A percentile compares a stretch with the other conserved stretches of the same genome.
These are phyloP conservation scores for Diphyllodes magnificus DNA, from an alignment of 2,113 vertebrate genomes.

Conservation along the genomic window DNA sequence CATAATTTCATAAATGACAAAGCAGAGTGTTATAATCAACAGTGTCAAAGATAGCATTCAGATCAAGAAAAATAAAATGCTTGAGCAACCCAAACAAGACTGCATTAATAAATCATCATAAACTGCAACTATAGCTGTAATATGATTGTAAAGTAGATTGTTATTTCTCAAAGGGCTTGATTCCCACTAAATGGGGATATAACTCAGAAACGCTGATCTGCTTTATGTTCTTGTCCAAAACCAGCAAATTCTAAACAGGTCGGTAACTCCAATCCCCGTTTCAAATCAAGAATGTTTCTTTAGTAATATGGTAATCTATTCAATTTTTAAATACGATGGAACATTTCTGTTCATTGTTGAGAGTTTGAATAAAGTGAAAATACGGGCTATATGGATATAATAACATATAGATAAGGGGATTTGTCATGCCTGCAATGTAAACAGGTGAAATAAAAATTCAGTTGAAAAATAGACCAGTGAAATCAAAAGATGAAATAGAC, in stretches of 20 bases:
- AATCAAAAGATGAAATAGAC: neutral
- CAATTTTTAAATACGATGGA: neutral
- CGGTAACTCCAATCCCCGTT: neutral
- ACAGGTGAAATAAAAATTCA: neutral
- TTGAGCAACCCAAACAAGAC: neutral
- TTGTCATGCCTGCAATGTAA: neutral
- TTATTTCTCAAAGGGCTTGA: neutral
- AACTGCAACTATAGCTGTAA: neutral
- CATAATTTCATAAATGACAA: neutral
- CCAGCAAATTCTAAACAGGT: neutral
- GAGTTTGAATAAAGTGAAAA: neutral
- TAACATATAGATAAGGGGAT: neutral
- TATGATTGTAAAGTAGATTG: neutral
- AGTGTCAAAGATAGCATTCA: neutral
- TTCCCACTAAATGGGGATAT: neutral
- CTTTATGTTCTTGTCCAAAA: neutral
- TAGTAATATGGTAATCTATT: neutral
- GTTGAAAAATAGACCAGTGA: neutral
- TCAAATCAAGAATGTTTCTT: neutral
- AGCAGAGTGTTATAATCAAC: neutral
- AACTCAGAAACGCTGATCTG: neutral
- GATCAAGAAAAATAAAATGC: constrained; percentile 41
- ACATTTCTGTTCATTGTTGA: neutral
- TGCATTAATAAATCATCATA: constrained; percentile 47
- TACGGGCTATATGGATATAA: neutral